phyloP scores from a whole-genome alignment of 2,888 invertebrate genomes.

The Mythimna albipuncta region DNA sequence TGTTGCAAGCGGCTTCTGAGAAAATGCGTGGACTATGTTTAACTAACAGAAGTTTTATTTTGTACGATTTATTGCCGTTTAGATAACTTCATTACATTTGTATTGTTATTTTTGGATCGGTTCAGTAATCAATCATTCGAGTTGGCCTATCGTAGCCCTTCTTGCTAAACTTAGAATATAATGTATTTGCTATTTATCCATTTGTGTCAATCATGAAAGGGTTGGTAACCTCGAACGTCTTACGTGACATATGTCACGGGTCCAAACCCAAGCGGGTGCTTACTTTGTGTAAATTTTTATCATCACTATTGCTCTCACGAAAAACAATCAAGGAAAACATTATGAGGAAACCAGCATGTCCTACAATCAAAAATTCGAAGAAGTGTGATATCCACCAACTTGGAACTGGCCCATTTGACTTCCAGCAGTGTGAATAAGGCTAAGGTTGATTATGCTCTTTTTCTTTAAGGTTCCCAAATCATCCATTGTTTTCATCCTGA shows the following conservation, averaged over 20 bases:
- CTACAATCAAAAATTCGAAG: too few relatives aligned
- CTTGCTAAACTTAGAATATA: constrained; percentile 33
- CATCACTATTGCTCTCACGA: too few relatives aligned
- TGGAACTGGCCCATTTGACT: too few relatives aligned
- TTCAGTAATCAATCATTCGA: constrained; percentile 29
- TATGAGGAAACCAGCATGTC: too few relatives aligned
- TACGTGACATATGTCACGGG: too few relatives aligned
- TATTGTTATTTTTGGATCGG: constrained; percentile 30
- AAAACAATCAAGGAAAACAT: too few relatives aligned
- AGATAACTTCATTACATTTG: constrained; percentile 26
- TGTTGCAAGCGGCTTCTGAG: constrained; percentile 59
- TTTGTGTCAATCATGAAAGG: constrained; percentile 9
- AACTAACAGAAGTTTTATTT: constrained; percentile 47
- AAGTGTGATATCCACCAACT: too few relatives aligned
- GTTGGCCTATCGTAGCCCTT: constrained; percentile 1
- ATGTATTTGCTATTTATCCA: constrained; percentile 9
- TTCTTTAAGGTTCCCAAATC: too few relatives aligned
- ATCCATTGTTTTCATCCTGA: too few relatives aligned
- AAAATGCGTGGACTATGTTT: constrained; percentile 48
- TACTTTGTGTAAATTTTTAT: neutral
- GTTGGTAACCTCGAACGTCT: neutral
- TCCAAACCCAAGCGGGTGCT: too few relatives aligned
- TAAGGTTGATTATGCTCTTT: too few relatives aligned
- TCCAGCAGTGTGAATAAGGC: too few relatives aligned
- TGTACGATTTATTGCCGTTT: constrained; percentile 35